These are phyloP conservation scores for Eupsilia transversa DNA, from an alignment of 2,888 invertebrate genomes.

Conservation along the genomic window DNA sequence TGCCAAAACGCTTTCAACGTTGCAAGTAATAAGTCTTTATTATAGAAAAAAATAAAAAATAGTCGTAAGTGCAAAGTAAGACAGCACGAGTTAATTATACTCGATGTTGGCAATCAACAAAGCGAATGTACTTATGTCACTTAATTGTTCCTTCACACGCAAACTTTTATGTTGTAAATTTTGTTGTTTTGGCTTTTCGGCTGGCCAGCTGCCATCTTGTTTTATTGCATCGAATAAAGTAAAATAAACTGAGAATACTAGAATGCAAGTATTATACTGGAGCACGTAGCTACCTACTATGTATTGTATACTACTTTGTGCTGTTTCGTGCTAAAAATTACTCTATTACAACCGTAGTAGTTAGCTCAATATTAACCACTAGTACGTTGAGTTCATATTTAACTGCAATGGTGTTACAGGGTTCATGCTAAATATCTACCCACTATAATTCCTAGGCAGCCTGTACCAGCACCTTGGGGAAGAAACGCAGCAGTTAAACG, in stretches of 20 bases:
- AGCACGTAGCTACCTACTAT: not conserved
- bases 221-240: slow-evolving; percentile 49
- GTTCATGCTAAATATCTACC: not conserved
- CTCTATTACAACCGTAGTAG: slow-evolving; percentile 14
- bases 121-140: slow-evolving; percentile 73
- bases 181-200: slow-evolving; percentile 63
- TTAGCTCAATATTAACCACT: not conserved
- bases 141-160: slow-evolving; percentile 77
- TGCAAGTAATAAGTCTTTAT: not conserved
- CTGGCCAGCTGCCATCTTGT: slow-evolving; percentile 59
- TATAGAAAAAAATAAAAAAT: slow-evolving; percentile 23
- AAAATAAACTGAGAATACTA: slow-evolving; percentile 16
- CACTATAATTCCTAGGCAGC: not conserved
- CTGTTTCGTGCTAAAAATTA: slow-evolving; percentile 10
- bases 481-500: slow-evolving; percentile 4
- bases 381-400: not conserved
- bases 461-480: not conserved
- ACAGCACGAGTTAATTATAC: slow-evolving; percentile 62
- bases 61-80: slow-evolving; percentile 52
- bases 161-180: slow-evolving; percentile 69
- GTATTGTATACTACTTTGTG: not conserved
- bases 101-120: slow-evolving; percentile 74
- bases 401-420: not conserved
- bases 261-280: slow-evolving; percentile 7
- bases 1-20: not conserved